Base-by-base conservation (phyloP, 1,140 invertebrate species). In the Anastrepha ludens region DNA sequence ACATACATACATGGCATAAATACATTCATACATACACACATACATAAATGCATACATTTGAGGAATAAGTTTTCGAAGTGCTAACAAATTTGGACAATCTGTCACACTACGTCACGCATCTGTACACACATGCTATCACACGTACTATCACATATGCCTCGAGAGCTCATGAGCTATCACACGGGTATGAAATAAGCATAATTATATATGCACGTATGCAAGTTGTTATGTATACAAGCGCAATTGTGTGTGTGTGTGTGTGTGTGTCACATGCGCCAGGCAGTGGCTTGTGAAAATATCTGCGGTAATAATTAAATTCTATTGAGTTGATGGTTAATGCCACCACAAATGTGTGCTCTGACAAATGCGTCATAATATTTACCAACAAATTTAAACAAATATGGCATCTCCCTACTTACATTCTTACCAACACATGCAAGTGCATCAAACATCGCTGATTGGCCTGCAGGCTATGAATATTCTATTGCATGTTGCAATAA, bases 291-390 rank as follows among this genome's bases (percentile, higher is more conserved):
- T 67, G 20, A 67, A 67, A 67, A 74, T 74, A 17, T 74, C 39
- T 47, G 67, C 41, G 67, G 67, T 47, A 74, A 47, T 74, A 74
- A 74, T 74, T 74, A 74, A 74, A 74, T 47, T 74, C 67, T 13
- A 44, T 74, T 74, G 67, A 47, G 39, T 74, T 44, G 39, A 47
- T 47, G 67, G 15, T 74, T 74, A 74, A n/a, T 13, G 39, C 6
- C 5, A 17, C 67, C 67, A 6, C 67, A 74, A 74, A 74, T 74
- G 67, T 74, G 67, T 74, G 15, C 67, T 67, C 6, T 67, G 29
- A 29, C 9, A 67, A 41, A 67, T 67, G 29, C 64, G 64, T 39
- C 64, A 67, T 11, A 41, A 39, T 41, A 29, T 67, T 67, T 67
- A 67, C 5, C 64, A 20, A 11, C 64, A 67, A 67, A 29, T 67